Base-by-base conservation (phyloP, 2,888 invertebrate species). In the Cyclophora albipunctata region DNA sequence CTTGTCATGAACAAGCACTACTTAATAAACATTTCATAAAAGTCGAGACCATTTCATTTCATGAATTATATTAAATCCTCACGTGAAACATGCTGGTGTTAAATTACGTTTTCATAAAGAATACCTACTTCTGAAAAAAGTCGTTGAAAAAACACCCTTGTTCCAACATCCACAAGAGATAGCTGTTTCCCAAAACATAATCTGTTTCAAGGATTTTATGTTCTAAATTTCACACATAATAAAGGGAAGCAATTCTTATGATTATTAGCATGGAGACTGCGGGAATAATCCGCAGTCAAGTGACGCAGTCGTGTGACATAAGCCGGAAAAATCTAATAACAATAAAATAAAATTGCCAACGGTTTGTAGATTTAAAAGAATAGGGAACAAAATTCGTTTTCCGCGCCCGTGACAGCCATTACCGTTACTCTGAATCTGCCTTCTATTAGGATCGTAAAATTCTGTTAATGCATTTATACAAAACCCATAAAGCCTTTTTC, bases 261-360 rank as follows among this genome's bases (percentile, higher is more conserved):
- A 88, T 88, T 88, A 88, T 88, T 87, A 88, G 84, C 84, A 74
- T 64, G 63, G 85, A 85, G 85, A 81, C 82, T 81, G 77, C 81
- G 84, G 79, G 83, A 86, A 80, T 88, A 88, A 88, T 86, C 88
- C 85, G 77, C 75, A 69, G 73, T 81, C 54, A 47, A 71, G 79
- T 80, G 82, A 82, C 85, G 77, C 71, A 71, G 74, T 75, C 69
- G 79, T 78, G 84, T 86, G 88, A 88, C 88, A 83, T 86, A 86
- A 88, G 76, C 87, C 84, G 84, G 84, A 85, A 88, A 86, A 88
- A 85, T 87, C 85, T 87, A 85, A 88, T 88, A 87, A 87, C 88
- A 88, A 87, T 88, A 88, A 88, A 88, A 87, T 84, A 85, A 82
- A 87, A 88, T 88, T 88, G 89, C 86, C 66, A 72, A 75, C 80